These are phyloP conservation scores for Mionectes olivaceus DNA, from an alignment of 2,797 vertebrate genomes.

Conservation along the genomic window DNA sequence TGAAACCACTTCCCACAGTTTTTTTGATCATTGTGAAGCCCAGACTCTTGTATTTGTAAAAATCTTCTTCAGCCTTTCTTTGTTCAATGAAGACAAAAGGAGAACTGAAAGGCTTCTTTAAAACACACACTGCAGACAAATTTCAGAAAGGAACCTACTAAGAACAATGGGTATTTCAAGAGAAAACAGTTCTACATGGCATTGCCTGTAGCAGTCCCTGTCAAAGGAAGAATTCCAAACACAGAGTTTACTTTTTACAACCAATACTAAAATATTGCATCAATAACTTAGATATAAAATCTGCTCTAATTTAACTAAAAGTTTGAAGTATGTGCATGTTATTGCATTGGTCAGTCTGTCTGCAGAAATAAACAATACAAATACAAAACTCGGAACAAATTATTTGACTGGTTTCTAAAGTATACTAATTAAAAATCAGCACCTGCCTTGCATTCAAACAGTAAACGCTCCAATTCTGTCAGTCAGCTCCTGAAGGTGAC, in stretches of 20 bases:
- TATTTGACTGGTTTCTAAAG: not conserved
- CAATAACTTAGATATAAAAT: not conserved
- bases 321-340: not conserved
- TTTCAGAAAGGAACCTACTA: not conserved
- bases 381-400: not conserved
- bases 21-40: not conserved
- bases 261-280: not conserved
- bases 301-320: not conserved
- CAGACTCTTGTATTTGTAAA: not conserved
- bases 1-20: not conserved
- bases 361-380: not conserved
- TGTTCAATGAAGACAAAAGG: not conserved
- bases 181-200: not conserved
- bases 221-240: not conserved
- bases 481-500: fast-evolving
- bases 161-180: not conserved
- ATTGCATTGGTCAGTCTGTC: not conserved
- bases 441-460: not conserved
- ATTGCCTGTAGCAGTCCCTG: not conserved
- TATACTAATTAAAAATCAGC: not conserved
- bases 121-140: not conserved
- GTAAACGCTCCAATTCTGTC: not conserved
- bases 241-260: not conserved
- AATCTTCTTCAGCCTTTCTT: not conserved
- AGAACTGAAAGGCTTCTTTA: not conserved